Evolutionary conservation across 2,113 vertebrate genomes (phyloP).

Genomic region (Danionella cerebrum): DNA sequence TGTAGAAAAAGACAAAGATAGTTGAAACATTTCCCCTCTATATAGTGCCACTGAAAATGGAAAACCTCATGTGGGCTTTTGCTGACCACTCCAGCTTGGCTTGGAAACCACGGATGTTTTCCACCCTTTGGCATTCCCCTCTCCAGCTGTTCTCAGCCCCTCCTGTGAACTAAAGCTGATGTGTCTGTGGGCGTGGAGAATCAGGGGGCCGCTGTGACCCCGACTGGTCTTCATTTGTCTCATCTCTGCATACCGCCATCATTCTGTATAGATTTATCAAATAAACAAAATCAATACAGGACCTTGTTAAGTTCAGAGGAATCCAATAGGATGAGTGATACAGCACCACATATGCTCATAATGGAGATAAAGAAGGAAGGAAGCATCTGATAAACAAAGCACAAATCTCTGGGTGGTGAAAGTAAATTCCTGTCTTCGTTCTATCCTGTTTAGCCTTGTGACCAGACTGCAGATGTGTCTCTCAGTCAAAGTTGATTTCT

Average conservation of each 20-base stretch:
- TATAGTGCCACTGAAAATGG: background rate
- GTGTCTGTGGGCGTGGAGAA: slow-evolving; percentile 12
- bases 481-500: background rate
- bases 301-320: background rate
- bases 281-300: background rate
- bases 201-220: background rate
- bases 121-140: background rate
- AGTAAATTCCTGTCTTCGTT: background rate
- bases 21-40: too few species aligned
- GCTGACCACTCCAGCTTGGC: background rate
- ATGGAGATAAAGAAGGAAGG: background rate
- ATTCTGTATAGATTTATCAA: background rate
- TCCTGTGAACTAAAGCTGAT: background rate
- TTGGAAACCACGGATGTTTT: background rate
- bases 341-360: background rate
- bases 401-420: background rate
- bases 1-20: too few species aligned
- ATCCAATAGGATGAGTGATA: background rate
- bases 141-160: background rate
- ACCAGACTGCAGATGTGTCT: background rate
- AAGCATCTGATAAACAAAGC: background rate
- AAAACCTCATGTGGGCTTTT: background rate
- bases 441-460: background rate
- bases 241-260: background rate
- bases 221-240: slow-evolving; percentile 1